Base-by-base conservation (phyloP, 2,888 invertebrate species). In the Pediacus dermestoides region DNA sequence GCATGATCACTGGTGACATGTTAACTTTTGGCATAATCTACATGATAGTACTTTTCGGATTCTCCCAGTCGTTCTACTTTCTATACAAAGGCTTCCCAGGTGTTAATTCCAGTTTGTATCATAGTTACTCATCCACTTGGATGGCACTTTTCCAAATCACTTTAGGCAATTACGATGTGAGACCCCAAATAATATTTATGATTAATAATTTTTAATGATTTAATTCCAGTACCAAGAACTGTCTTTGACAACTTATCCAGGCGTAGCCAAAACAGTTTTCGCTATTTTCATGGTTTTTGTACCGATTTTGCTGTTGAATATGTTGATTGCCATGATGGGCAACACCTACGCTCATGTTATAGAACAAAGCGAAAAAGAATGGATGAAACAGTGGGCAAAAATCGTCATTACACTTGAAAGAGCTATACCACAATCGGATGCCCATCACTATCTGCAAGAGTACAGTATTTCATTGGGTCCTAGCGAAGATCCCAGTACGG, bases 251-350 rank as follows among this genome's bases (percentile, higher is more conserved):
- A 87, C 89, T 1, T 95, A 96, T 67, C 90, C 94, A 4, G 85
- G 86, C 50, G 73, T 97, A 45, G 88, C 92, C 13, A 96, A 97
- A 74, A 83, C 90, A 0, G 91, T 97, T n/a, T 99, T 99, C 67
- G 87, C 92, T 0, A 76, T 95, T 42, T 99, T 97, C 67, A 96
- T 97, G 94, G 90, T 99, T 38, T 85, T 97, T 55, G 94, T 97
- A 44, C 97, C 97, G 1, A 96, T 97, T 60, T 73, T 97, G 31
- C 73, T 97, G 58, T 78, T 97, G 8, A 97, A 97, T 80, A 97
- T 88, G 85, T 78, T 99, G 69, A 99, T 99, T 50, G 99, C 99
- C 48, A 99, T 97, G 97, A 99, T 99, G 97, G 97, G 97, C 18
- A 97, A 97, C 70, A 99, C 99, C 0, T 99, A 99, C 66, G 92